Percentiles rank a stretch among this genome's conserved stretches.
phyloP scores from a whole-genome alignment of 2,113 vertebrate genomes.

The Rhodinocichla rosea region DNA sequence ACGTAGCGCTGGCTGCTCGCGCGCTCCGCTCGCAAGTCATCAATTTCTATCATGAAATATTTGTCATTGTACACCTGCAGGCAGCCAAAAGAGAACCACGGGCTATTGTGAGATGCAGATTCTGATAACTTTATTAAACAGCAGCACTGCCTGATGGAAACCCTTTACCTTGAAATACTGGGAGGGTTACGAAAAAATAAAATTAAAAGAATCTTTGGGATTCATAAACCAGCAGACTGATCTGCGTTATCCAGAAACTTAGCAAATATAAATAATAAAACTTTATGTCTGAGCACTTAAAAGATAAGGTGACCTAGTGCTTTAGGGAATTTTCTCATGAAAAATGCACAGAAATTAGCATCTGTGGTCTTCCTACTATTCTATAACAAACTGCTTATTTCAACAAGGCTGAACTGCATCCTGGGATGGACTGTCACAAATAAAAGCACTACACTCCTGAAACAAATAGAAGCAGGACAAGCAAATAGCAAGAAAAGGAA shows the following conservation, averaged over 20 bases:
- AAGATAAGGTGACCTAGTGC: neutral
- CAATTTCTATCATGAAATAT: slow-evolving; percentile 89
- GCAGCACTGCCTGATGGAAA: neutral
- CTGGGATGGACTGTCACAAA: neutral
- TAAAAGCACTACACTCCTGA: neutral
- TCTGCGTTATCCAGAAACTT: neutral
- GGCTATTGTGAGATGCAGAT: neutral
- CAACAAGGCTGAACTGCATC: neutral
- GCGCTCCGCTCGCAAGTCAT: slow-evolving; percentile 82
- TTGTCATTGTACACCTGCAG: slow-evolving; percentile 86
- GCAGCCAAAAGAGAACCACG: neutral
- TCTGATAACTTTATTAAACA: neutral
- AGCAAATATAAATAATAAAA: neutral
- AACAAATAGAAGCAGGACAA: neutral
- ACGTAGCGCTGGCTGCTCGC: slow-evolving; percentile 62
- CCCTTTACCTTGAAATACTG: neutral
- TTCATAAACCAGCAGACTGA: neutral
- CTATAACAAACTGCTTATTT: neutral
- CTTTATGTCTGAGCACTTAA: neutral
- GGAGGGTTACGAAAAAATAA: neutral
- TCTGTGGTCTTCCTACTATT: neutral
- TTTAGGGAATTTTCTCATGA: neutral
- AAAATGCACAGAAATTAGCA: neutral
- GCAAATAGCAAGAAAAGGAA: neutral
- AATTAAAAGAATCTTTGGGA: neutral